phyloP scores from a whole-genome alignment of 2,113 vertebrate genomes.

The Rhabdomys dilectus region DNA sequence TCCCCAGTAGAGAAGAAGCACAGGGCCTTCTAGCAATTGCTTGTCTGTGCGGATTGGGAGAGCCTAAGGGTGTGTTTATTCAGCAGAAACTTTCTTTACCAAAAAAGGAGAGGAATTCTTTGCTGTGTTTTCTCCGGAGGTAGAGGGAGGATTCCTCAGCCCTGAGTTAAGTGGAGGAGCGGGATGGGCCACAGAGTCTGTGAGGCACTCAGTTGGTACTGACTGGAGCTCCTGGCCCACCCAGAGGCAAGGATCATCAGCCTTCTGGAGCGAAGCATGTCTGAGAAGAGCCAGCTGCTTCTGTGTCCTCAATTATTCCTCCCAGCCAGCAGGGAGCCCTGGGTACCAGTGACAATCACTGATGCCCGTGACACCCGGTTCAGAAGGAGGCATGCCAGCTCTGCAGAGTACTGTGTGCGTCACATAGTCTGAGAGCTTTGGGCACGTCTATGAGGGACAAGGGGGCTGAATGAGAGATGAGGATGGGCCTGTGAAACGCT shows the following conservation, averaged over 20 bases:
- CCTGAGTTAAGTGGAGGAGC: not conserved
- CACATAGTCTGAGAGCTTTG: too few species aligned
- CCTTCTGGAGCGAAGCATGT: not conserved
- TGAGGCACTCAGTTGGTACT: not conserved
- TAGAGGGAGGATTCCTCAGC: not conserved
- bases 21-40: not conserved
- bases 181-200: not conserved
- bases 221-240: not conserved
- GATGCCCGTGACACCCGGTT: not conserved
- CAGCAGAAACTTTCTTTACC: constrained; percentile 41
- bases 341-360: not conserved
- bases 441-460: not conserved
- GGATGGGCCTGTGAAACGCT: not conserved
- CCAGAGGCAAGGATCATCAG: not conserved
- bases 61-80: constrained; percentile 36
- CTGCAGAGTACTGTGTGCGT: not conserved
- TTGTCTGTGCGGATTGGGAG: constrained; percentile 17
- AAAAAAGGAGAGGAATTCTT: constrained; percentile 48
- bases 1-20: too few species aligned
- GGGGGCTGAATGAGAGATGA: not conserved
- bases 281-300: not conserved
- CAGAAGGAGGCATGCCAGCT: not conserved
- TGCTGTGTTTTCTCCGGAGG: not conserved
- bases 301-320: not conserved
- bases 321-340: not conserved